These are phyloP conservation scores for Drosophila formosana DNA, from an alignment of 2,888 invertebrate genomes.

Conservation along the genomic window DNA sequence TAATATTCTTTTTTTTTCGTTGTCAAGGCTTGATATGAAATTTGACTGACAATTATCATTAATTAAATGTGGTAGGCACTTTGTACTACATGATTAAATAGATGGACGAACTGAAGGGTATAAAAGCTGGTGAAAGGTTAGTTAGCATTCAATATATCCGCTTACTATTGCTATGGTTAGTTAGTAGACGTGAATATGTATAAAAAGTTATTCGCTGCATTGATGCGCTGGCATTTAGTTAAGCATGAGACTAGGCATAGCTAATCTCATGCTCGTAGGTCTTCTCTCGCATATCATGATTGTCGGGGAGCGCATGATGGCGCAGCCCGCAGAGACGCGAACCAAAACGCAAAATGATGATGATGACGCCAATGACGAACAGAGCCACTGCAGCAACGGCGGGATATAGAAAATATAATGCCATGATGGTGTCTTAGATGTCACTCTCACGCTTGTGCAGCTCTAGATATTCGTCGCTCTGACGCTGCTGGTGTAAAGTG, in stretches of 20 bases:
- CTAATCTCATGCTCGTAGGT: conserved; percentile 84
- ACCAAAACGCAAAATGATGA: conserved; percentile 91
- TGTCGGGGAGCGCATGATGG: conserved; percentile 88
- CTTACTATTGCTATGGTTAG: conserved; percentile 59
- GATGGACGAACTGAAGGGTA: conserved; percentile 2
- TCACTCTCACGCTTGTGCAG: conserved; percentile 93
- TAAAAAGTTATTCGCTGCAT: conserved; percentile 34
- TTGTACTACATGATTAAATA: conserved; percentile 61
- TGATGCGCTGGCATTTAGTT: conserved; percentile 22
- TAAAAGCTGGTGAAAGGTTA: conserved; percentile 38
- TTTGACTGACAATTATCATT: conserved; percentile 20
- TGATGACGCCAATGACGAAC: conserved; percentile 91
- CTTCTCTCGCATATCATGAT: conserved; percentile 88
- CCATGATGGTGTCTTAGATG: conserved; percentile 89
- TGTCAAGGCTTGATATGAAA: conserved; percentile 33
- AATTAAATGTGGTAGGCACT: conserved; percentile 37
- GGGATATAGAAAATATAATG: conserved; percentile 89
- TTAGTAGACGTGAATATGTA: conserved; percentile 49
- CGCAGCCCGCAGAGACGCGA: conserved; percentile 90
- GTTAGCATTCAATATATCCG: conserved; percentile 27
- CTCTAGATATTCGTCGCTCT: conserved; percentile 87
- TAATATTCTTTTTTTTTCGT: conserved; percentile 15
- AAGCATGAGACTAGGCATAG: conserved; percentile 75
- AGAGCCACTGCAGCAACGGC: conserved; percentile 90
- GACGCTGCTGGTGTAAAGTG: conserved; percentile 80